phyloP scores from a whole-genome alignment of 2,797 vertebrate genomes.

The Mareca penelope region DNA sequence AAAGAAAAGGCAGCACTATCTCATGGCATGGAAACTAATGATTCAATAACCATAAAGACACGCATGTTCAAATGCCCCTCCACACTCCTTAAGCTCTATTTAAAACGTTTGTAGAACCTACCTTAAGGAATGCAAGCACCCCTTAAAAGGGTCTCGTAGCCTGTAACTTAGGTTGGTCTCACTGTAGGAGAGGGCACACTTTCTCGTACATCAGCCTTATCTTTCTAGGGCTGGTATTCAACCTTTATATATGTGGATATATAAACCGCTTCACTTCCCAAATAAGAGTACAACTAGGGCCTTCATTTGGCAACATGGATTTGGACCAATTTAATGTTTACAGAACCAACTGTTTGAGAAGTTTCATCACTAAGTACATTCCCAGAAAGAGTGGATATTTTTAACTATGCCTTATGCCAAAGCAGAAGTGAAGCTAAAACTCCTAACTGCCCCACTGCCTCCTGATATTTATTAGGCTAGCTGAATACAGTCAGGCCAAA shows the following conservation, averaged over 20 bases:
- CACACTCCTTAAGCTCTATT: background rate
- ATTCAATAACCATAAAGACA: background rate
- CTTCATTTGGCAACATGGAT: background rate
- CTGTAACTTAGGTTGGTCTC: background rate
- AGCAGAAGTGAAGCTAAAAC: background rate
- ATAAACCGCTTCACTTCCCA: background rate
- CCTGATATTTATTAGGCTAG: background rate
- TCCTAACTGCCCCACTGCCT: background rate
- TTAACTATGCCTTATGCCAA: background rate
- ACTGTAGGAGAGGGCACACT: fast-evolving
- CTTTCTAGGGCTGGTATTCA: background rate
- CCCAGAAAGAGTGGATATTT: background rate
- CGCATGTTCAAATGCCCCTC: background rate
- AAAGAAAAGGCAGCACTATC: background rate
- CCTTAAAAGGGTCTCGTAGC: background rate
- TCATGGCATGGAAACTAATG: background rate
- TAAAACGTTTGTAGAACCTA: background rate
- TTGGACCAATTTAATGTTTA: background rate
- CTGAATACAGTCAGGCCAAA: background rate
- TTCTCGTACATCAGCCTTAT: background rate
- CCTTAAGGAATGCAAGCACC: background rate
- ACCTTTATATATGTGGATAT: background rate
- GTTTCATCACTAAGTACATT: background rate
- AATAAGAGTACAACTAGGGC: background rate
- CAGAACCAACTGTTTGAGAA: background rate